A percentile compares a stretch with the other conserved stretches of the same genome.
phyloP scores from a whole-genome alignment of 2,888 invertebrate species.

The Arrhopalites spinosus region DNA sequence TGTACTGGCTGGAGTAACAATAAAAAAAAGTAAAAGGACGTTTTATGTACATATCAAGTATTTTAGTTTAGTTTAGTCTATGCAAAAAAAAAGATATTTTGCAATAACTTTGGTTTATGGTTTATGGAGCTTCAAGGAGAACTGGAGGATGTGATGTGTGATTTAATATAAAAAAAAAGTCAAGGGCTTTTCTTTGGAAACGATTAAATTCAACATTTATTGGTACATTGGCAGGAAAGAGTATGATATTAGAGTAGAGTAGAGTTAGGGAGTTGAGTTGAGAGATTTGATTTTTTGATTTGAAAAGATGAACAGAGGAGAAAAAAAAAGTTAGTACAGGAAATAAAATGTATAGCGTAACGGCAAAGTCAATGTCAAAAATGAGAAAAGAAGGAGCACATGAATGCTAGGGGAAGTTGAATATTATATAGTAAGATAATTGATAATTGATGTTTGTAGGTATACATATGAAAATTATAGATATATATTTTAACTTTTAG shows the following conservation, averaged over 20 bases:
- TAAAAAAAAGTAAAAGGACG: not conserved
- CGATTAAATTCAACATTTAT: too few species aligned
- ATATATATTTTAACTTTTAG: not conserved
- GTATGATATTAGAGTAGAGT: not conserved
- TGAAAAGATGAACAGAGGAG: not conserved
- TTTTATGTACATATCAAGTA: not conserved
- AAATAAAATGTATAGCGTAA: too few species aligned
- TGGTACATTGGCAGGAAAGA: not conserved
- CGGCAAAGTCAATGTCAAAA: too few species aligned
- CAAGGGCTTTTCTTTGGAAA: slow-evolving; percentile 17
- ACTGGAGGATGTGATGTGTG: slow-evolving; percentile 25
- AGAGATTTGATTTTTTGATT: not conserved
- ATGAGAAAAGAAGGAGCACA: not conserved
- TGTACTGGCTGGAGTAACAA: not conserved
- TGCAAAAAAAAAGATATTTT: too few species aligned
- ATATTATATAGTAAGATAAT: not conserved
- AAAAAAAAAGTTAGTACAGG: not conserved
- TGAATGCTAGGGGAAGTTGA: too few species aligned
- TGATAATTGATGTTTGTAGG: not conserved
- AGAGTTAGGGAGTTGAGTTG: not conserved
- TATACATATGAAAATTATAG: not conserved
- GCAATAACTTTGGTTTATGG: not conserved
- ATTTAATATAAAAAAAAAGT: not conserved
- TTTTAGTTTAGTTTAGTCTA: too few species aligned
- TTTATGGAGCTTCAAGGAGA: slow-evolving; percentile 21